These are phyloP conservation scores for Thalassarche chlororhynchos DNA, from an alignment of 2,113 vertebrate species.

Conservation along the genomic window DNA sequence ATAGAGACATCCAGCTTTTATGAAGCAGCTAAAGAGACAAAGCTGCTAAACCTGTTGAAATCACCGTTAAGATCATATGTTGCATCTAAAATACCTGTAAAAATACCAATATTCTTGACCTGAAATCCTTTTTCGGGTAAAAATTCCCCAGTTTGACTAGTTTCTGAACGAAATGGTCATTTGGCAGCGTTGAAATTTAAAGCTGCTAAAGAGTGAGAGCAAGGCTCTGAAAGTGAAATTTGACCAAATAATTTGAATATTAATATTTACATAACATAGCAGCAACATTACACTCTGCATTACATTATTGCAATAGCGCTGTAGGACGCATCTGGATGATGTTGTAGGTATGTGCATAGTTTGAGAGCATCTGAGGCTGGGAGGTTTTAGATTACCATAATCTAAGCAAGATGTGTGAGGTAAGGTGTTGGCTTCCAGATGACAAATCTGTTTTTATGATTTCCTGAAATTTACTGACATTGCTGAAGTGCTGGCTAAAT, in stretches of 20 bases:
- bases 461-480: not conserved
- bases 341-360: not conserved
- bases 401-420: not conserved
- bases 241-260: not conserved
- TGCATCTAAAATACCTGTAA: not conserved
- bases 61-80: accelerated
- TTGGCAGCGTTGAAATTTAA: not conserved
- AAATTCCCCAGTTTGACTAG: not conserved
- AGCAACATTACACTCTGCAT: not conserved
- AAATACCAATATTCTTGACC: not conserved
- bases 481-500: not conserved
- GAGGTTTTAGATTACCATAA: not conserved
- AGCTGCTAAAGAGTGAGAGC: not conserved
- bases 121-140: not conserved
- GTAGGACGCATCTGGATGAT: not conserved
- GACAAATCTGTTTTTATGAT: not conserved
- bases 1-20: not conserved
- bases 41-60: not conserved
- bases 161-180: not conserved
- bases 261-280: not conserved
- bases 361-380: not conserved
- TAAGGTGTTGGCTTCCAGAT: not conserved
- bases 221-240: not conserved
- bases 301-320: not conserved
- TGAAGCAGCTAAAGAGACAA: not conserved